A percentile compares a stretch with the other conserved stretches of the same genome.
Conservation (phyloP, 2,888 invertebrate genomes). For the Campoplex nolae region DNA sequence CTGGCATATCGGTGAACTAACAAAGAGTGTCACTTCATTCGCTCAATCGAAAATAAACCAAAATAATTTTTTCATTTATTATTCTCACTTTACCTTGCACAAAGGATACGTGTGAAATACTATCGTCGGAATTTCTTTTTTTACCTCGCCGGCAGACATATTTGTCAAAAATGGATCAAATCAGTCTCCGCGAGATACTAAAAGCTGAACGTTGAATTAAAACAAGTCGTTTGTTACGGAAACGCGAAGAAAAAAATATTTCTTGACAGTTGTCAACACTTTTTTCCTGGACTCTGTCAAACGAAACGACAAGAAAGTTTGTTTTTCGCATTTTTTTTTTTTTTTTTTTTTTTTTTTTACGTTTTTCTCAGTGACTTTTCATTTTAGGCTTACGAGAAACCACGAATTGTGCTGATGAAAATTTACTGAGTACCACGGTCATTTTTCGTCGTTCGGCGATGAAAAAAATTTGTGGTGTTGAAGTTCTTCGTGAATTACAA, state of each 20-base stretch:
- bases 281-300: neutral
- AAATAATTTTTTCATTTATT: neutral
- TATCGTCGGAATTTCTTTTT: slow-evolving; percentile 85
- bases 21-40: neutral
- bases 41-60: neutral
- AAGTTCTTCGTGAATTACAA: no score
- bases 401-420: no score
- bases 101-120: slow-evolving; percentile 93
- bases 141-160: slow-evolving; percentile 85
- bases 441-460: no score
- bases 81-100: slow-evolving; percentile 88
- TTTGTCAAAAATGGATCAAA: slow-evolving; percentile 10
- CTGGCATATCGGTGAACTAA: slow-evolving; percentile 91
- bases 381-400: no score
- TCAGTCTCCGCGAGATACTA: neutral
- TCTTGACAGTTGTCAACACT: neutral
- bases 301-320: neutral
- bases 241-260: neutral
- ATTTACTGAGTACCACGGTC: no score
- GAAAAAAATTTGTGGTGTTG: no score
- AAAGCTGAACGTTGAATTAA: neutral
- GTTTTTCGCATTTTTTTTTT: neutral
- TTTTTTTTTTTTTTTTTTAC: neutral
- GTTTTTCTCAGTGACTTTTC: no score
- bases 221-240: slow-evolving; percentile 34